Conservation (phyloP, 2,888 invertebrate species). For the Saturnia pavonia region DNA sequence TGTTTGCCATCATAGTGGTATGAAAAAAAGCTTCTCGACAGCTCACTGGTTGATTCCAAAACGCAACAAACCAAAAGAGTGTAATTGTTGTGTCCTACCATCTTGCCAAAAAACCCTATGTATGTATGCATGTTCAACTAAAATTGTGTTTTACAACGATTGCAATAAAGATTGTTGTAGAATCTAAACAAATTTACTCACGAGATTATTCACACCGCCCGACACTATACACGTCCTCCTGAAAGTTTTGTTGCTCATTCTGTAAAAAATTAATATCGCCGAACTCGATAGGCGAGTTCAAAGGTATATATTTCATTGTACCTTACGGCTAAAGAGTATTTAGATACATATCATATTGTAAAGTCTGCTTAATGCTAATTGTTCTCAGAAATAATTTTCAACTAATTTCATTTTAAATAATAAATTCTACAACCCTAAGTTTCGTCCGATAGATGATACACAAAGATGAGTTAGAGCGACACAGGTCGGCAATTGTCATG, state of each 20-base stretch:
- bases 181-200: background rate
- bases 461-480: slow-evolving; percentile 41
- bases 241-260: too few species aligned
- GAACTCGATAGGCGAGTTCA: background rate
- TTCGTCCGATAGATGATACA: slow-evolving; percentile 19
- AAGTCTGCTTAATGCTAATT: background rate
- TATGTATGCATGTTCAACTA: background rate
- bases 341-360: background rate
- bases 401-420: background rate
- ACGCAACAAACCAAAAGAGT: too few species aligned
- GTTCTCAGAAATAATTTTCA: background rate
- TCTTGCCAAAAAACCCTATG: too few species aligned
- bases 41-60: too few species aligned
- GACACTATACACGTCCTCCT: background rate
- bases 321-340: background rate
- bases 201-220: background rate
- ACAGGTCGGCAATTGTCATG: slow-evolving; percentile 52
- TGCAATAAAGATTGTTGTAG: background rate
- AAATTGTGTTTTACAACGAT: background rate
- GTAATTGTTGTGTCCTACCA: too few species aligned
- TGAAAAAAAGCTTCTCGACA: too few species aligned
- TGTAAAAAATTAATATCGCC: background rate
- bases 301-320: background rate
- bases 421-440: slow-evolving; percentile 7
- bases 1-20: too few species aligned